These are phyloP conservation scores for Drosophila peninsularis DNA, from an alignment of 2,888 invertebrate species.

Conservation along the genomic window DNA sequence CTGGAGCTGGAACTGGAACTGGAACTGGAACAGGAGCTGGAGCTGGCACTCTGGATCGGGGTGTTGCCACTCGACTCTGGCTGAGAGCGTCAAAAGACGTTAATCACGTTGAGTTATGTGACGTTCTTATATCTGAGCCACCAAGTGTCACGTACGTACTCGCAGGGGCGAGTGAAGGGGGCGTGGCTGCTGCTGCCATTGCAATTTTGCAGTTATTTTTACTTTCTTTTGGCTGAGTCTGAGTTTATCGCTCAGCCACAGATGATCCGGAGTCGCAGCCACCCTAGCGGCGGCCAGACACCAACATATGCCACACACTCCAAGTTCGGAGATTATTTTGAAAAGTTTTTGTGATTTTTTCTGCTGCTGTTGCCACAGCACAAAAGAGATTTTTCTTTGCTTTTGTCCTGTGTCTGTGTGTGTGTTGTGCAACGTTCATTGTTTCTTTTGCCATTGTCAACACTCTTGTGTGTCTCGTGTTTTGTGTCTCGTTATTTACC, in stretches of 20 bases:
- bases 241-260: slow-evolving; percentile 60
- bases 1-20: slow-evolving; percentile 1
- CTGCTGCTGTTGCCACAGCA: slow-evolving; percentile 58
- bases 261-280: slow-evolving; percentile 15
- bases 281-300: slow-evolving; percentile 9
- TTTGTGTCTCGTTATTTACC: slow-evolving; percentile 49
- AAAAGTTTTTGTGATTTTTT: slow-evolving; percentile 73
- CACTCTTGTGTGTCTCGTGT: slow-evolving; percentile 61
- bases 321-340: slow-evolving; percentile 54
- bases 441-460: slow-evolving; percentile 70
- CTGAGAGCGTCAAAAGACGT: slow-evolving; percentile 79
- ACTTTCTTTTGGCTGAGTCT: slow-evolving; percentile 46
- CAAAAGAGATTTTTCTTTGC: slow-evolving; percentile 73
- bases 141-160: slow-evolving; percentile 83
- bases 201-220: slow-evolving; percentile 75
- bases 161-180: slow-evolving; percentile 41
- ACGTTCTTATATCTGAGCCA: slow-evolving; percentile 83
- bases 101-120: slow-evolving; percentile 85
- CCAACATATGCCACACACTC: slow-evolving; percentile 66
- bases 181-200: slow-evolving; percentile 46
- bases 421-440: slow-evolving; percentile 55
- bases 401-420: slow-evolving; percentile 53
- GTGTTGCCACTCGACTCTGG: slow-evolving; percentile 14
- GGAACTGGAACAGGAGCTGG: background rate
- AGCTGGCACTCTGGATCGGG: background rate